phyloP scores from a whole-genome alignment of 2,113 vertebrate species.

The Nesoenas mayeri region DNA sequence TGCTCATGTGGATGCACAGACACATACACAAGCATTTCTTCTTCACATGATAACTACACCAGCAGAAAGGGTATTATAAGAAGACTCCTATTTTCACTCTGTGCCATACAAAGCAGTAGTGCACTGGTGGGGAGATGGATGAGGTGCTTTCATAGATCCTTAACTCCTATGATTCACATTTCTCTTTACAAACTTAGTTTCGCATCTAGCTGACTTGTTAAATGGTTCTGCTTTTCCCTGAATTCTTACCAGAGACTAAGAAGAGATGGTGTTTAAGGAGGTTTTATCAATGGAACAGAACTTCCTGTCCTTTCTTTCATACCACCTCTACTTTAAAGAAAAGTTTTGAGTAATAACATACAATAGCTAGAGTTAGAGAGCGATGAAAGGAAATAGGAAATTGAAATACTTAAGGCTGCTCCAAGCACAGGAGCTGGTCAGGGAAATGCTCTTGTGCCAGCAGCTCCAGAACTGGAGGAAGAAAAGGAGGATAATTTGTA shows the following conservation, averaged over 20 bases:
- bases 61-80: not conserved
- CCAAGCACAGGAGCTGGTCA: not conserved
- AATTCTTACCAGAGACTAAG: not conserved
- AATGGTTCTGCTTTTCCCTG: not conserved
- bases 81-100: not conserved
- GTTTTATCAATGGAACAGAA: not conserved
- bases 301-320: not conserved
- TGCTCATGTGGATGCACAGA: rapidly evolving
- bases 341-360: not conserved
- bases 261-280: not conserved
- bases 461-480: not conserved
- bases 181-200: not conserved
- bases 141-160: not conserved
- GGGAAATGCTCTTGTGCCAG: not conserved
- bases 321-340: not conserved
- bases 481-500: not conserved
- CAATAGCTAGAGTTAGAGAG: not conserved
- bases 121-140: not conserved
- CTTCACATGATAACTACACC: not conserved
- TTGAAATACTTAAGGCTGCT: not conserved
- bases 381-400: not conserved
- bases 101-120: not conserved
- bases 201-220: not conserved
- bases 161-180: slow-evolving; percentile 5
- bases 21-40: not conserved